Conservation (phyloP, 2,797 vertebrate genomes). For the Galagoides demidoff region DNA sequence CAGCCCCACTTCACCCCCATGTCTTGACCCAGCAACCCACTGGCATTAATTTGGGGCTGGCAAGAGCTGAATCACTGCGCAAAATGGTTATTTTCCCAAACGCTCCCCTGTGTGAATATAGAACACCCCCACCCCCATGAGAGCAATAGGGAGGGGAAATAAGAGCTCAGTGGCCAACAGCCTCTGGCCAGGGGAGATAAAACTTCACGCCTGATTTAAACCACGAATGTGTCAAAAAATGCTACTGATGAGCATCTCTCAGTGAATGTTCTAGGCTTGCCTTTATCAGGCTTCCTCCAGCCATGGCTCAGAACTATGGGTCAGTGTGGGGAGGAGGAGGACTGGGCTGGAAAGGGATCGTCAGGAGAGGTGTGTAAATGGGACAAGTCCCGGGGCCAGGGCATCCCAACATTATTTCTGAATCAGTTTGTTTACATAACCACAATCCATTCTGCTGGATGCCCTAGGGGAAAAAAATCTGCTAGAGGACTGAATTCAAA, state of each 20-base stretch:
- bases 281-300: background rate
- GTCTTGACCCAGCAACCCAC: background rate
- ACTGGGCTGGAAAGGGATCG: background rate
- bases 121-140: background rate
- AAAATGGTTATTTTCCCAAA: background rate
- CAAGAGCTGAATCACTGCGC: background rate
- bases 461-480: background rate
- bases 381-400: background rate
- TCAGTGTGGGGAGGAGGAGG: background rate
- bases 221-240: background rate
- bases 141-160: background rate
- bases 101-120: background rate
- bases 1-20: background rate
- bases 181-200: background rate
- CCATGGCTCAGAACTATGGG: background rate
- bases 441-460: background rate
- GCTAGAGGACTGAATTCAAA: background rate
- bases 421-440: slow-evolving; percentile 48
- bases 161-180: background rate
- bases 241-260: background rate
- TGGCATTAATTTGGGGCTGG: background rate
- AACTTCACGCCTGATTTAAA: slow-evolving; percentile 31
- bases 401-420: background rate
- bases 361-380: background rate
- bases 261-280: background rate